Percentiles rank a stretch among this genome's conserved stretches.
These are phyloP conservation scores for Glaucopsyche alexis DNA, from an alignment of 2,888 invertebrate species.

Conservation along the genomic window DNA sequence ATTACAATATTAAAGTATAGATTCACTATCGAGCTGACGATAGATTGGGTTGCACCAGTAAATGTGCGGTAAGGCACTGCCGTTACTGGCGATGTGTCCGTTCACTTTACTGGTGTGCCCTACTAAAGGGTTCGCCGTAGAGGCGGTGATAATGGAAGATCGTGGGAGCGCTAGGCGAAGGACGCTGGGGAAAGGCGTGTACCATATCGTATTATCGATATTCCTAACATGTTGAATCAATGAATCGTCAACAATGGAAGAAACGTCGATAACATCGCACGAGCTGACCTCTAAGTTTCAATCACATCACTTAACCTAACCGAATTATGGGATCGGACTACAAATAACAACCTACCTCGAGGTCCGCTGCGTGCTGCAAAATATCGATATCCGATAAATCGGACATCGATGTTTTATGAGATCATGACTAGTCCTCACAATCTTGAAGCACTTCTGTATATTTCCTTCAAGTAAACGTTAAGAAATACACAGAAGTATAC, in stretches of 20 bases:
- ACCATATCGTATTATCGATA: conserved; percentile 45
- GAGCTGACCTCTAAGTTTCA: conserved; percentile 37
- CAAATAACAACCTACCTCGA: conserved; percentile 34
- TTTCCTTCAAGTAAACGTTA: conserved; percentile 46
- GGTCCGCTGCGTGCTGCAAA: conserved; percentile 37
- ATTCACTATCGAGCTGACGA: conserved; percentile 45
- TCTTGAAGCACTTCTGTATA: conserved; percentile 41
- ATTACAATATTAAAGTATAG: conserved; percentile 32
- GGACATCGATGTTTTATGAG: conserved; percentile 46
- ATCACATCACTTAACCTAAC: conserved; percentile 36
- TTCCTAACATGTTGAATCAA: conserved; percentile 41
- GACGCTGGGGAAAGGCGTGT: conserved; percentile 61
- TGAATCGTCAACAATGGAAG: conserved; percentile 44
- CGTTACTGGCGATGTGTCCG: conserved; percentile 45
- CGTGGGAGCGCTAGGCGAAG: conserved; percentile 69
- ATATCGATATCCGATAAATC: conserved; percentile 39
- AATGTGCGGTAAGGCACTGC: conserved; percentile 50
- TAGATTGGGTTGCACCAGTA: conserved; percentile 52
- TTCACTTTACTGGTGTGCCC: conserved; percentile 56
- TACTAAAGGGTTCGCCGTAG: conserved; percentile 59
- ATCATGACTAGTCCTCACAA: conserved; percentile 39
- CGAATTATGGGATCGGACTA: conserved; percentile 36
- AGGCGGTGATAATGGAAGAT: conserved; percentile 72
- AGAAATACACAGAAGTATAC: conserved; percentile 49
- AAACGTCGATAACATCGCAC: conserved; percentile 45